Evolutionary conservation across 2,888 invertebrate species (phyloP).

Genomic region (Scrobipalpa atriplicella): DNA sequence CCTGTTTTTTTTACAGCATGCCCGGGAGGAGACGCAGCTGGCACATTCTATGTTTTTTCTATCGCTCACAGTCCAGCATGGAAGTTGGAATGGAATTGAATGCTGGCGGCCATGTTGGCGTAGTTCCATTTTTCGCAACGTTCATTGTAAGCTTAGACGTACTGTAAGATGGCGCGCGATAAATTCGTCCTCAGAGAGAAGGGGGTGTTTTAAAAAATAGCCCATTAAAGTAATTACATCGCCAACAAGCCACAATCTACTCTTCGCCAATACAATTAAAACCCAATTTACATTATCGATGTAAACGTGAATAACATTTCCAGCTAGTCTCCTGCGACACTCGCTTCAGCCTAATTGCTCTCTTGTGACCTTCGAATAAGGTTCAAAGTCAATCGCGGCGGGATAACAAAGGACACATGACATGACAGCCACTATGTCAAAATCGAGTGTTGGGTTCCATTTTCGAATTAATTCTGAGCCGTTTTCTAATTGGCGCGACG

Average conservation of each 20-base stretch:
- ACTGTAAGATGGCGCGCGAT: neutral
- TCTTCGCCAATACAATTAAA: conserved; percentile 39
- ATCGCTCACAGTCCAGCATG: too few relatives aligned
- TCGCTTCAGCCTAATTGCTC: conserved; percentile 31
- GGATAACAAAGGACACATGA: conserved; percentile 32
- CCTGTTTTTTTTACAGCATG: too few relatives aligned
- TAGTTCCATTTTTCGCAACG: neutral
- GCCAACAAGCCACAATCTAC: conserved; percentile 35
- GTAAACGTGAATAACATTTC: conserved; percentile 49
- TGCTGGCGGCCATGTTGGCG: too few relatives aligned
- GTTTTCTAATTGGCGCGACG: conserved; percentile 81
- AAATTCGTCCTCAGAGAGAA: neutral
- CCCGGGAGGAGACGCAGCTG: too few relatives aligned
- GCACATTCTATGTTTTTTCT: too few relatives aligned
- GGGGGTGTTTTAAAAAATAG: conserved; percentile 13
- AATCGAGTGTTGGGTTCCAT: conserved; percentile 74
- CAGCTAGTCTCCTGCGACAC: conserved; percentile 46
- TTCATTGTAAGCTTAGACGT: neutral
- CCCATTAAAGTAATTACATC: conserved; percentile 54
- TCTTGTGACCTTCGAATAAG: conserved; percentile 27
- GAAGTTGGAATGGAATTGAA: too few relatives aligned
- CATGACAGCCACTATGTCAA: conserved; percentile 74
- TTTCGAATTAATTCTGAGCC: conserved; percentile 78
- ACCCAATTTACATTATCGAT: conserved; percentile 45
- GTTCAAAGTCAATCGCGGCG: conserved; percentile 28